Evolutionary conservation across 2,797 vertebrate genomes (phyloP), one percentile per base, ranked within the genome.

Genomic region (Clamator glandarius): DNA sequence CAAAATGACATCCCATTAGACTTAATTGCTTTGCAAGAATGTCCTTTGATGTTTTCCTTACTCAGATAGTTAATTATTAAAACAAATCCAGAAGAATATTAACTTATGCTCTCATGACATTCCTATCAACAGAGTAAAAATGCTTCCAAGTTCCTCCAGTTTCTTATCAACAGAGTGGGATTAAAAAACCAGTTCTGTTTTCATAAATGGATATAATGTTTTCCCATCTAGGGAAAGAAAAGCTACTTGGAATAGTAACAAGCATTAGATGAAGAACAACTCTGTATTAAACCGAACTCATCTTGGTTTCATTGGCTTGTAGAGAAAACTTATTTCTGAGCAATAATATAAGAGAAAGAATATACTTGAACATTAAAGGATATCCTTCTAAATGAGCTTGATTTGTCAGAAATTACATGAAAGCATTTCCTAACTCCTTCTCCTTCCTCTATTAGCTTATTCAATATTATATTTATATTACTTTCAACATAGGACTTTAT

Each of bases 41-140:
- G 18, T 75, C 9, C 26, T 89, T 87, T 79, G 29, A 36, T 87
- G 52, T 84, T 87, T 81, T 84, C 66, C 81, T 92, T 72, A 74
- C 24, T 88, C 24, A 59, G 52, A n/a, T 83, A 73, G 58, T 94
- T 87, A 91, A 91, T 70, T 35, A 84, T 77, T 93, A 89, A 90
- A 89, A 77, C 36, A 79, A 89, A 72, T 33, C 15, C 51, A 77
- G 23, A 66, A 51, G 19, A 89, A 66, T 62, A 58, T 74, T 93
- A 92, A 82, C 57, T 73, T 67, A 39, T 20, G 15, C 3, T 55
- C 6, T 84, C 66, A 79, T 67, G 3, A 16, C 92, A 86, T 79
- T 87, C 33, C 81, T 82, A 46, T 89, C 29, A 59, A 31, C 67
- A 73, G 35, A 23, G 18, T 78, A 61, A 94, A 93, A 90, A 81